Base-by-base conservation (phyloP, 2,113 vertebrate genomes). In the Bubalus kerabau region DNA sequence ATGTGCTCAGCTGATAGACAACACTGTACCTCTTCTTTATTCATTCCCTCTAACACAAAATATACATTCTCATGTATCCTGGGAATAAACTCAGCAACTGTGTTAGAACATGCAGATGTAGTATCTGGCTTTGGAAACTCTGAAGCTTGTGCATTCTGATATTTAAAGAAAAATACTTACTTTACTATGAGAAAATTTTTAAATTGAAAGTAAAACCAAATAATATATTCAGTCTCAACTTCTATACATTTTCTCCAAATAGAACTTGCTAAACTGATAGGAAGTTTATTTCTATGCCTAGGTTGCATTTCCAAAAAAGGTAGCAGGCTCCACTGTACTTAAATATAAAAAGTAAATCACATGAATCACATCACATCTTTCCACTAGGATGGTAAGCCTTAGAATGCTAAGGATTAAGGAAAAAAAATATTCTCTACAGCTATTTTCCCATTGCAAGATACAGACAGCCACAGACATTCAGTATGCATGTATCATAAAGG, bases 281-380 rank as follows among this genome's bases (percentile, higher is more conserved):
- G 84, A 96, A 97, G 87, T 97, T 95, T 96, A 93, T 98, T 96
- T 98, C 84, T 90, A 82, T 40, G 43, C 40, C 94, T 93, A 95
- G 80, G 71, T 46, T 94, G 36, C 60, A 97, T 90, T 97, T 95
- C 60, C 56, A 83, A 93, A 96, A 96, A 67, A 83, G 26, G 62
- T 80, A 57, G 71, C 16, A 32, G 46, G 17, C 83, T 98, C 59
- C 96, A 92, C 60, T 96, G 12, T 91, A 86, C 48, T 97, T 97
- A 93, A 98, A 95, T 94, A 98, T 81, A 93, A 88, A 93, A 96
- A 95, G 74, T 91, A 97, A 97, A 95, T 87, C 24, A 5, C 24
- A 97, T 94, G 93, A 97, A 97, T 90, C 95, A 96, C 74, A 96
- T 97, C 93, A 89, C 57, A 91, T 98, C 83, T 95, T 97, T 93